Base-by-base conservation (phyloP, 2,888 invertebrate species). In the Chaetoderma sp. region DNA sequence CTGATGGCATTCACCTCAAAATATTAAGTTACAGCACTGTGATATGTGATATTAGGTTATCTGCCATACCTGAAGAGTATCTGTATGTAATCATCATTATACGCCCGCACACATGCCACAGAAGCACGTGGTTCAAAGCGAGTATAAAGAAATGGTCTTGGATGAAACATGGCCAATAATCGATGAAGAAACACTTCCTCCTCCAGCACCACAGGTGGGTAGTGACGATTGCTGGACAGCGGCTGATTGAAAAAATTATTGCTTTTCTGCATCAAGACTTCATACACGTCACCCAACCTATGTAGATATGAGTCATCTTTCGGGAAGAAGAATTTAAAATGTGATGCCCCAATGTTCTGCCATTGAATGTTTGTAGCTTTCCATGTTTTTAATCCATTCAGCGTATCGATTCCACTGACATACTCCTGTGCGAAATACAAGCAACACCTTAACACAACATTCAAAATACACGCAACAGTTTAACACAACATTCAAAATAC, bases 141-240 rank as follows among this genome's bases (percentile, higher is more conserved):
- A 23, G 77, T 72, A 18, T 74, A 45, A n/a, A 86, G 66, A 63
- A 86, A 86, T 13, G 84, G 82, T 4, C 78, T 74, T 8, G 80
- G 78, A 70, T 86, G 86, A 69, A 86, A 83, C 77, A 81, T 72
- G 30, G 75, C 58, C 4, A 85, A 71, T 25, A 85, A 65, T 10
- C 77, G 71, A 59, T 83, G 81, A n/a, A 85, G 57, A 23, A 78
- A 66, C 4, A 75, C 65, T 47, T 72, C 60, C 10, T 75, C 69
- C 1, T 72, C 73, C 16, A 69, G 65, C 1, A 71, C 67, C 2
- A 75, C 65, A 2, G 83, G 80, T 25, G 86, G 85, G 32, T 75
- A 70, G 62, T 78, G 83, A 23, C 84, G 71, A 54, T 80, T 80
- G 63, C 77, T 82, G 23, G 80, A 76, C n/a, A 73, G 54, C 8